Evolutionary conservation across 2,797 vertebrate genomes (phyloP), one percentile per base, ranked within the genome.

Genomic region (Gallinago stenura): DNA sequence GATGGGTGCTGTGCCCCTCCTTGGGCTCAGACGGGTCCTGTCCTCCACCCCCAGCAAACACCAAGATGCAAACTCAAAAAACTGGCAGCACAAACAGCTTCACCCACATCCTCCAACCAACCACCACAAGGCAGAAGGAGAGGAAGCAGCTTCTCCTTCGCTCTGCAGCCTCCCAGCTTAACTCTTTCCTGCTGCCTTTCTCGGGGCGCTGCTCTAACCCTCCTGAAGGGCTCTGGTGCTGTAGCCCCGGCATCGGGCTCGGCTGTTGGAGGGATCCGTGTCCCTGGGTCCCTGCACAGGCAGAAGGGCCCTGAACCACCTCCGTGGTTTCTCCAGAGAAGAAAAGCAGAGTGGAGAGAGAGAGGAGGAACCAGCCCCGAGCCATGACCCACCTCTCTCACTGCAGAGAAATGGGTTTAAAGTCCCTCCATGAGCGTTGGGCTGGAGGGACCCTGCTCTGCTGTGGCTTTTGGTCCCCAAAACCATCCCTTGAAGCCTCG

Each of bases 91-190:
- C 50, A 75, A 51, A 53, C 39, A 8, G 12, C 3, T 0, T 53
- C 83, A 54, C 65, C 94, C 96, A 95, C 95, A 93, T 91, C 93
- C 96, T 81, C 83, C 81, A 17, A 8, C 31, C 6, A 51, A 58
- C n/a, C 72, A 48, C 87, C 73, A 1, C 76, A 37, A 37, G 69
- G 77, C 87, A 75, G 85, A 6, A 41, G 79, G 13, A 39, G 84
- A 35, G 53, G 95, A 90, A 94, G 83, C 77, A 9, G 73, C 89
- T 86, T 70, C 71, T 70, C 22, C 57, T 18, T 20, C 2, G 0
- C n/a, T 1, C 53, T 7, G 71, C 45, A 65, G 46, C 53, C 1
- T 3, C 13, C 10, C 14, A 1, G 0, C 3, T 91, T 80, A 69
- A 73, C 83, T 10, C 76, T 19, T 73, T 31, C 2, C 12, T 45